A percentile compares a stretch with the other conserved stretches of the same genome.
Conservation (phyloP, 1,140 invertebrate species). For the Mycetomoellerius zeteki region DNA sequence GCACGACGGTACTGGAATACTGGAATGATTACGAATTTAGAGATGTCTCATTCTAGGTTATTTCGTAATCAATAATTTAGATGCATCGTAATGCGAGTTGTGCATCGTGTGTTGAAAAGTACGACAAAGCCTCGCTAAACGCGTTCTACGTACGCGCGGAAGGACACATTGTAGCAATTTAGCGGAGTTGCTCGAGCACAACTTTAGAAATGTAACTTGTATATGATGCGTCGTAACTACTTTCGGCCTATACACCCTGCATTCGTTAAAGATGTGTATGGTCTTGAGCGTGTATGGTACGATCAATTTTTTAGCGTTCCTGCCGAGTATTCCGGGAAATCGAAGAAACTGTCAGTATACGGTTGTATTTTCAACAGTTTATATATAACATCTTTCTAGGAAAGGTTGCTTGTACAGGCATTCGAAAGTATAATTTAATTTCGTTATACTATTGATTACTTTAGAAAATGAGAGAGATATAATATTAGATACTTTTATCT, state of each 20-base stretch:
- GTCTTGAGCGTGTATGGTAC: neutral
- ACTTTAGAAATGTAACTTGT: constrained; percentile 54
- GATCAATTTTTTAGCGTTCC: constrained; percentile 49
- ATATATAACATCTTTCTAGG: constrained; percentile 2
- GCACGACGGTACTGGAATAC: constrained; percentile 48
- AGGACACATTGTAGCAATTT: constrained; percentile 48
- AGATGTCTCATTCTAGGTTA: constrained; percentile 54
- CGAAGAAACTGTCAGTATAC: constrained; percentile 4
- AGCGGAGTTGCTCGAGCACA: constrained; percentile 17
- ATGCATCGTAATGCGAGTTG: neutral
- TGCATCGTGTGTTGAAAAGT: constrained; percentile 56
- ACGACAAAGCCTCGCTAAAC: constrained; percentile 37
- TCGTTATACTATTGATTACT: neutral
- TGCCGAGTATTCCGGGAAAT: constrained; percentile 26
- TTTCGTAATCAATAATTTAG: constrained; percentile 71
- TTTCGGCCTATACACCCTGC: constrained; percentile 57
- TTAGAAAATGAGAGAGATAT: neutral
- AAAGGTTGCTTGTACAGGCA: neutral
- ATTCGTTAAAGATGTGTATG: constrained; percentile 61
- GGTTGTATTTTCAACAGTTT: constrained; percentile 18
- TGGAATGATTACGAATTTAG: constrained; percentile 65
- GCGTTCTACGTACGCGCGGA: constrained; percentile 12
- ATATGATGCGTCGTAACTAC: constrained; percentile 46
- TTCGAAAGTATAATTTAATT: neutral
- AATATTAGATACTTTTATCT: neutral